phyloP scores from a whole-genome alignment of 2,113 vertebrate genomes.

The Nothocercus julius region DNA sequence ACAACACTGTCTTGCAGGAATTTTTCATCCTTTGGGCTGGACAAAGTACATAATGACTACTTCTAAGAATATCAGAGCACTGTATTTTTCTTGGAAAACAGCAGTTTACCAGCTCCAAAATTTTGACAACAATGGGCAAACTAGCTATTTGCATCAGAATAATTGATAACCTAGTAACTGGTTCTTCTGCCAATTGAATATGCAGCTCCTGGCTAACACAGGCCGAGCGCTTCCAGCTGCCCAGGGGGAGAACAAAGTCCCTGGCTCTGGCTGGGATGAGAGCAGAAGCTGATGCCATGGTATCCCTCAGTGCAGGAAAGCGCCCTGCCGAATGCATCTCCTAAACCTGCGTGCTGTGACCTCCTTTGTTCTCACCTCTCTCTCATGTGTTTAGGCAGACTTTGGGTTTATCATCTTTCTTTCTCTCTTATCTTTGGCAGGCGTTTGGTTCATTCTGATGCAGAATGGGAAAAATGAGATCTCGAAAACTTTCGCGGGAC shows the following conservation, averaged over 20 bases:
- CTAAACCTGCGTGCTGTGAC: background rate
- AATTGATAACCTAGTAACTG: background rate
- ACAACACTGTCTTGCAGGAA: background rate
- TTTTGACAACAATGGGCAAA: background rate
- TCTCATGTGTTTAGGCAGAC: background rate
- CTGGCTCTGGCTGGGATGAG: background rate
- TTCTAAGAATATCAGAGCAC: background rate
- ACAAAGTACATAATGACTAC: background rate
- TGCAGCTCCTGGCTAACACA: background rate
- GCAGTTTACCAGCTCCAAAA: background rate
- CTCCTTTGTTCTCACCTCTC: rapidly evolving
- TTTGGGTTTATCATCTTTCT: background rate
- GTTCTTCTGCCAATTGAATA: background rate
- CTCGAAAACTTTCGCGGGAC: constrained; percentile 51
- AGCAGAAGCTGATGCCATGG: background rate
- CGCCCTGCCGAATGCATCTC: rapidly evolving
- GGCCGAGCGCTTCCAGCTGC: background rate
- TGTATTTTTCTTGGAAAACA: background rate
- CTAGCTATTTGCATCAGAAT: background rate
- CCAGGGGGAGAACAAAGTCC: background rate
- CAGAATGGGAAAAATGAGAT: constrained; percentile 23
- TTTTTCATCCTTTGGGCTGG: background rate
- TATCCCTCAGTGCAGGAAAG: background rate
- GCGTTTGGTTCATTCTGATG: background rate
- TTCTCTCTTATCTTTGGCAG: background rate